These are phyloP conservation scores for Amazona guildingii DNA, from an alignment of 2,113 vertebrate genomes.

Conservation along the genomic window DNA sequence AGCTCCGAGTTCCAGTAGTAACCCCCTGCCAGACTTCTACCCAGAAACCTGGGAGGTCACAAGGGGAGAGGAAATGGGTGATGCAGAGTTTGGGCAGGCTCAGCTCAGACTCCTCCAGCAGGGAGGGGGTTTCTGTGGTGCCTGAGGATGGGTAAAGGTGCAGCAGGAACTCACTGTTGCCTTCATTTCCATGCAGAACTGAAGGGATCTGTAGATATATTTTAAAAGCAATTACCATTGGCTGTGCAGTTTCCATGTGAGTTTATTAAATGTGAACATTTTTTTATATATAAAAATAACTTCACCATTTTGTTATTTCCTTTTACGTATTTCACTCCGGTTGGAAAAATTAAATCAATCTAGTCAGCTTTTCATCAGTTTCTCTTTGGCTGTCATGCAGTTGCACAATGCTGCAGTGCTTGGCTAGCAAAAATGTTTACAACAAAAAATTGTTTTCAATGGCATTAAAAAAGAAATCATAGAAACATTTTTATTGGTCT, in stretches of 20 bases:
- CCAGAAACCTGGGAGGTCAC: constrained; percentile 43
- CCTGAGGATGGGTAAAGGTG: background rate
- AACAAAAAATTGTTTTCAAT: constrained; percentile 66
- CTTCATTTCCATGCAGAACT: background rate
- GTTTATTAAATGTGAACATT: constrained; percentile 53
- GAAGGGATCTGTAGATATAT: background rate
- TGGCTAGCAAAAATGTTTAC: constrained; percentile 69
- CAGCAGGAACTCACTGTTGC: background rate
- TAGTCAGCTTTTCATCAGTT: constrained; percentile 70
- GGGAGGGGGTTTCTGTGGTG: background rate
- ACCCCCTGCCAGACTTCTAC: constrained; percentile 52
- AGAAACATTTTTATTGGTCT: constrained; percentile 60
- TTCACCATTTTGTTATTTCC: constrained; percentile 67
- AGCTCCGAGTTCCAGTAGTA: constrained; percentile 56
- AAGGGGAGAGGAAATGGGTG: background rate
- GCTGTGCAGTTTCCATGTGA: constrained; percentile 15
- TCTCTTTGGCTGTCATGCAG: constrained; percentile 67
- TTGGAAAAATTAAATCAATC: constrained; percentile 71
- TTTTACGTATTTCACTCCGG: constrained; percentile 58
- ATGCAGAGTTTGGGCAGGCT: background rate
- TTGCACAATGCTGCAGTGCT: constrained; percentile 68
- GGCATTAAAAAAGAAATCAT: constrained; percentile 60
- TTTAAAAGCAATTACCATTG: constrained; percentile 1
- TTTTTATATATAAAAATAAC: constrained; percentile 61
- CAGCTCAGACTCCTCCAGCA: background rate